Evolutionary conservation across 1,140 invertebrate species (phyloP).

Genomic region (Andrena cerasifolii): DNA sequence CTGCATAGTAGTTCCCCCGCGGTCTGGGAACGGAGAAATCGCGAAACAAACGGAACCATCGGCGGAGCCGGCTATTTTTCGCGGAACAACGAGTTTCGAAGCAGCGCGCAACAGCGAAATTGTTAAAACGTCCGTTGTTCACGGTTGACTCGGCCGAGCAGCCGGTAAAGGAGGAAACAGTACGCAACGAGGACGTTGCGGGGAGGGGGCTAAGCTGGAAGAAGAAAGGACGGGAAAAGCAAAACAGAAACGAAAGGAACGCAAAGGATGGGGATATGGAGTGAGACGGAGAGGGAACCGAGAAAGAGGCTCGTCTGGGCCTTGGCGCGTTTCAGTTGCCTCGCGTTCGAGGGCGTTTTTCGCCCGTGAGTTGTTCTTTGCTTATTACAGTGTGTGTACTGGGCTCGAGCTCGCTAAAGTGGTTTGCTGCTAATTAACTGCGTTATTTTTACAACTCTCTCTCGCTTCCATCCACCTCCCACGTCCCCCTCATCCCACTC

Average conservation of each 20-base stretch:
- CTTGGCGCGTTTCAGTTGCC: constrained; percentile 68
- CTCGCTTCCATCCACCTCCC: constrained; percentile 55
- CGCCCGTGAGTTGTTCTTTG: constrained; percentile 74
- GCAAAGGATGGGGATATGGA: no score
- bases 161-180: constrained; percentile 51
- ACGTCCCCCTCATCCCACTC: constrained; percentile 33
- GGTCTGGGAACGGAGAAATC: neutral
- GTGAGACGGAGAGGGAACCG: neutral
- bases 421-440: constrained; percentile 78
- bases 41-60: constrained; percentile 25
- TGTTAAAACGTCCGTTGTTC: constrained; percentile 53
- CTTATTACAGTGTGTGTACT: constrained; percentile 75
- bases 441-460: constrained; percentile 77
- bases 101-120: constrained; percentile 45
- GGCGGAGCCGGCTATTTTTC: constrained; percentile 2
- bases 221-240: constrained; percentile 33
- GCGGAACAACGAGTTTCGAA: constrained; percentile 21
- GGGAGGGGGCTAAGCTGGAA: neutral
- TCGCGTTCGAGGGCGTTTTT: constrained; percentile 70
- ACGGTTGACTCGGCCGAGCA: constrained; percentile 31
- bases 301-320: constrained; percentile 52
- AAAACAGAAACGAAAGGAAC: constrained; percentile 36
- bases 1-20: constrained; percentile 10
- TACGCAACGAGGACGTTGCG: constrained; percentile 31
- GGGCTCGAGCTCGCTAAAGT: constrained; percentile 72